A percentile compares a stretch with the other conserved stretches of the same genome.
Conservation (phyloP, 2,797 vertebrate species). For the Pachyuromys duprasi region DNA sequence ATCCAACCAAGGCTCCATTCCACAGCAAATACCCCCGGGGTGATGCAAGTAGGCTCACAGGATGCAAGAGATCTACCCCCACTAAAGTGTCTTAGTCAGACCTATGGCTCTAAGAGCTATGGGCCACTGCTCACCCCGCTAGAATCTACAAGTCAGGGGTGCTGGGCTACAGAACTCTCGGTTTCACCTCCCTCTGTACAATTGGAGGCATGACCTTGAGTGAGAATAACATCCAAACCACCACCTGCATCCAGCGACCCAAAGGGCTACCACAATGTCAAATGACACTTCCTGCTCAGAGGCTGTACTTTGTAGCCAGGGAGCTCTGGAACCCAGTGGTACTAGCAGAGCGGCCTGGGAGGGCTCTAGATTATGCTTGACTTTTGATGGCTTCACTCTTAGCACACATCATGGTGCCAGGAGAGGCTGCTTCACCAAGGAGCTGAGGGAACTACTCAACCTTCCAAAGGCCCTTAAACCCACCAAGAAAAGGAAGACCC, state of each 20-base stretch:
- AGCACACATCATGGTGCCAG: accelerated
- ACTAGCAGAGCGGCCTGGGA: not conserved
- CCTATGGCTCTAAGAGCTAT: not conserved
- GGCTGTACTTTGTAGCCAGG: not conserved
- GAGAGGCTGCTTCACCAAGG: not conserved
- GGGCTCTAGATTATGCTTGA: not conserved
- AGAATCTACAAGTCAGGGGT: not conserved
- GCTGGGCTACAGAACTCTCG: not conserved
- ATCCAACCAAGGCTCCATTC: not conserved
- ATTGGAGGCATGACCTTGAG: too few species aligned
- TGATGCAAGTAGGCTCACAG: not conserved
- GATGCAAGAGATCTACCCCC: not conserved
- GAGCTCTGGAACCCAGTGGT: not conserved
- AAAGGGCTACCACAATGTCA: not conserved
- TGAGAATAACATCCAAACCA: not conserved
- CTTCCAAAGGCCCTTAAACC: not conserved
- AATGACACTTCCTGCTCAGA: too few species aligned
- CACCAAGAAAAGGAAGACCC: not conserved
- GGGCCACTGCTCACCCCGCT: too few species aligned
- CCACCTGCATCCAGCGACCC: not conserved
- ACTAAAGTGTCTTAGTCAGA: not conserved
- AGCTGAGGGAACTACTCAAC: not conserved
- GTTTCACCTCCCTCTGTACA: not conserved
- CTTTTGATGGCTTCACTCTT: not conserved
- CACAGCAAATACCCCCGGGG: not conserved